phyloP scores from a whole-genome alignment of 2,888 invertebrate genomes.

The Drosophila mayaguana region DNA sequence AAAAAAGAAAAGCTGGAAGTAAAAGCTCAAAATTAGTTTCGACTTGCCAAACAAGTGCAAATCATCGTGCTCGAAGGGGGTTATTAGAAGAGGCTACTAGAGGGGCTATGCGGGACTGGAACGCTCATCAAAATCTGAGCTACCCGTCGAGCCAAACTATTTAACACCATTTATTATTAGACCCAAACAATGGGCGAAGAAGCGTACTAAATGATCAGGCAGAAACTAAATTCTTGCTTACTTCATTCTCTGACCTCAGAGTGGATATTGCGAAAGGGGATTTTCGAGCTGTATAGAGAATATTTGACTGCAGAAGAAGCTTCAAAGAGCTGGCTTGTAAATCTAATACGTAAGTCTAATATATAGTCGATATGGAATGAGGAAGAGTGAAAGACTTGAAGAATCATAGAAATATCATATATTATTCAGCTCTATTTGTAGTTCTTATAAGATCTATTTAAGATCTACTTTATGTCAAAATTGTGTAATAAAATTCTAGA shows the following conservation, averaged over 20 bases:
- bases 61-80: slow-evolving; percentile 28
- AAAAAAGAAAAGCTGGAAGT: slow-evolving; percentile 9
- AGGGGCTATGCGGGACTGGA: background rate
- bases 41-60: slow-evolving; percentile 32
- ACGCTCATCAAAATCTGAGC: slow-evolving; percentile 15
- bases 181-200: slow-evolving; percentile 29
- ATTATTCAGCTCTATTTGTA: background rate
- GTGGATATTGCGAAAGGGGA: background rate
- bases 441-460: background rate
- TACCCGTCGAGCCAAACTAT: slow-evolving; percentile 53
- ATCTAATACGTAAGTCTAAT: too few species aligned
- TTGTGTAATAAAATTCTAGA: too few species aligned
- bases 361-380: too few species aligned
- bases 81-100: background rate
- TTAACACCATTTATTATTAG: slow-evolving; percentile 72
- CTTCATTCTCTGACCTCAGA: background rate
- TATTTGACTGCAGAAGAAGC: background rate
- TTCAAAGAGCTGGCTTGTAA: background rate
- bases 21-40: slow-evolving; percentile 47
- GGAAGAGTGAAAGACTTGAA: too few species aligned
- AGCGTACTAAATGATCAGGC: slow-evolving; percentile 28
- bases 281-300: background rate
- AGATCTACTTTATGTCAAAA: too few species aligned
- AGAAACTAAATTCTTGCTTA: background rate
- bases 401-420: background rate